Evolutionary conservation across 2,797 vertebrate species (phyloP), one percentile per base, ranked within the genome.

Genomic region (Channallabes apus): DNA sequence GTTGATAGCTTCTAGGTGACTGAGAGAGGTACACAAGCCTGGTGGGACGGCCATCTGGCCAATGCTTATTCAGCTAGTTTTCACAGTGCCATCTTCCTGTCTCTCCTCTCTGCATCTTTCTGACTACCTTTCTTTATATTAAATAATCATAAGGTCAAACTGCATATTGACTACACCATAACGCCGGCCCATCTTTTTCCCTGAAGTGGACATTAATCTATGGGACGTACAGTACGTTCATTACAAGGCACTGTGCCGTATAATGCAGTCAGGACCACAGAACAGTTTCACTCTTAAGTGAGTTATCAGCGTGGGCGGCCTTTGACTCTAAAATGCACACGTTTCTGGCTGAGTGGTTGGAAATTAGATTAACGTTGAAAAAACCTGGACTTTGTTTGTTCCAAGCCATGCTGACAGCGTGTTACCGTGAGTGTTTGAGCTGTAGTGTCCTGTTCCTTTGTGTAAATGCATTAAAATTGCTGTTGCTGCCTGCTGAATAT

Each of bases 181-280:
- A 56, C 71, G 58, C 62, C 64, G 24, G 68, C 72, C 56, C 27
- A 69, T 84, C 86, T 82, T 79, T 83, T 85, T 80, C 85, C 84
- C 82, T 85, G 61, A 82, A 88, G 68, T 85, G 78, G 81, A 82
- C 86, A 86, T 64, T 85, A 84, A 88, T 89, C 78, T 76, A 83
- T 89, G 68, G 69, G 82, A 84, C 11, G 29, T 75, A 38, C 38
- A 38, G 38, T 38, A 61, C 65, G 61, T 69, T 86, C 76, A 56
- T 87, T 87, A 71, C n/a, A 46, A 62, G 68, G 35, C 86, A 84
- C 72, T 82, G 76, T 83, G 65, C 82, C 82, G 82, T 84, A 81
- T 87, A 86, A 88, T 82, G 79, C 68, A 78, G 80, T 58, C 82
- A 84, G 62, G 38, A 80, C 32, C 62, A 86, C 68, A 88, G 73